phyloP scores from a whole-genome alignment of 1,140 invertebrate species.

The Caenorhabditis tropicalis region DNA sequence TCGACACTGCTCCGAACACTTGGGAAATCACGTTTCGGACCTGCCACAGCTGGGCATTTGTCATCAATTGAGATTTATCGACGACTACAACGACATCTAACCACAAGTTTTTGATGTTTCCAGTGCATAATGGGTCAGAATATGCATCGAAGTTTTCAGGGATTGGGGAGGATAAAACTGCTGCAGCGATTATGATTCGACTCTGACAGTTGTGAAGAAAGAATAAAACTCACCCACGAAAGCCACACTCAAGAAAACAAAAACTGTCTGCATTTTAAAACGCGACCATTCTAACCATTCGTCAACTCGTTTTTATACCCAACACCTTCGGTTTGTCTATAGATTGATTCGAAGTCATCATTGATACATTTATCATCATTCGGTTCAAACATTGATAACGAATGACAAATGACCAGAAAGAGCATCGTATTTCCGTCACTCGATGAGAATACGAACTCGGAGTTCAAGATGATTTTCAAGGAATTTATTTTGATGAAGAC shows the following conservation, averaged over 20 bases:
- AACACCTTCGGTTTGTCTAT: neutral
- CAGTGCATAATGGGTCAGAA: neutral
- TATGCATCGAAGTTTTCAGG: neutral
- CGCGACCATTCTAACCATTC: neutral
- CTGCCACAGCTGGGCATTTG: constrained; percentile 10
- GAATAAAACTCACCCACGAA: neutral
- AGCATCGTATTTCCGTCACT: neutral
- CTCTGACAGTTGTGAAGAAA: no score
- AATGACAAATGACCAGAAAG: neutral
- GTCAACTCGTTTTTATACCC: neutral
- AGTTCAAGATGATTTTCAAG: no score
- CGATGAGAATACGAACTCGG: no score
- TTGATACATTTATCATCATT: neutral
- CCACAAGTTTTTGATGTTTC: constrained; percentile 32
- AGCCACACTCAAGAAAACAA: neutral
- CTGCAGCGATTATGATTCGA: no score
- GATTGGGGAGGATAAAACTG: neutral
- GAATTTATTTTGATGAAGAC: no score
- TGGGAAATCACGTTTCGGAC: neutral
- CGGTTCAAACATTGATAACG: neutral
- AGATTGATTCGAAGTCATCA: constrained; percentile 1
- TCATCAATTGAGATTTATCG: constrained; percentile 5
- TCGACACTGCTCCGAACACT: neutral
- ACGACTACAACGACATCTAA: constrained; percentile 2
- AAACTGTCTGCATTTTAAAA: neutral